Evolutionary conservation across 37 sponge, comb jelly and placozoan species (phyloP).

Genomic region (Mnemiopsis leidyi): DNA sequence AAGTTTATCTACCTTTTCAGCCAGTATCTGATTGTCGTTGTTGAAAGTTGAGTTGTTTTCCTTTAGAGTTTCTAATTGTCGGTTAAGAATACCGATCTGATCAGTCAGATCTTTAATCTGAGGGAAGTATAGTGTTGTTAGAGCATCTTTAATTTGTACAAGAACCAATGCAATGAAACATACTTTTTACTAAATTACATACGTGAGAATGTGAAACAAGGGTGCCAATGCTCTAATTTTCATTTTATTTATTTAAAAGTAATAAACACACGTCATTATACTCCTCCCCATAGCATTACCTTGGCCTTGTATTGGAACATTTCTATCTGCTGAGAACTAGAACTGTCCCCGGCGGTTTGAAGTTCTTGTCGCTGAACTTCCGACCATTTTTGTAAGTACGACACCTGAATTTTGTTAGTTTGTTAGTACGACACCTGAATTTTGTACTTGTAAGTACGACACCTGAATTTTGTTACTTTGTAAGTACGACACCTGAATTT

Average conservation of each 20-base stretch:
- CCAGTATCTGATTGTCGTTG: slow-evolving; percentile 42
- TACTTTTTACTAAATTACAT: too few relatives aligned
- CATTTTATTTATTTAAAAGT: too few relatives aligned
- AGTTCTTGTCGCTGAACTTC: slow-evolving; percentile 31
- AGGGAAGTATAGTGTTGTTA: too few relatives aligned
- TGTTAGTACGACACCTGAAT: too few relatives aligned
- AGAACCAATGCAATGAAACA: too few relatives aligned
- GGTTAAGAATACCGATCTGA: background rate
- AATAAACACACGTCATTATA: too few relatives aligned
- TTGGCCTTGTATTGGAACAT: slow-evolving; percentile 43
- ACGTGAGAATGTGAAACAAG: too few relatives aligned
- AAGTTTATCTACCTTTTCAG: slow-evolving; percentile 62
- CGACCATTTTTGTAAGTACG: background rate
- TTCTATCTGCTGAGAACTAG: background rate
- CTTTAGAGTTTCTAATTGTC: slow-evolving; percentile 27
- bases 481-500: background rate
- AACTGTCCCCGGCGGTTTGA: slow-evolving; percentile 27
- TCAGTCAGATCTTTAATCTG: slow-evolving; percentile 30
- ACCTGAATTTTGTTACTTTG: too few relatives aligned
- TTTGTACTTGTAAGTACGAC: background rate
- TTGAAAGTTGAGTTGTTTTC: background rate
- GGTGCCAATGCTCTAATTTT: too few relatives aligned
- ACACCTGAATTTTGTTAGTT: background rate
- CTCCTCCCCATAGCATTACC: too few relatives aligned
- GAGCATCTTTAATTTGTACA: too few relatives aligned